phyloP scores from a whole-genome alignment of 2,797 vertebrate species.

The Corythornis leucogaster region DNA sequence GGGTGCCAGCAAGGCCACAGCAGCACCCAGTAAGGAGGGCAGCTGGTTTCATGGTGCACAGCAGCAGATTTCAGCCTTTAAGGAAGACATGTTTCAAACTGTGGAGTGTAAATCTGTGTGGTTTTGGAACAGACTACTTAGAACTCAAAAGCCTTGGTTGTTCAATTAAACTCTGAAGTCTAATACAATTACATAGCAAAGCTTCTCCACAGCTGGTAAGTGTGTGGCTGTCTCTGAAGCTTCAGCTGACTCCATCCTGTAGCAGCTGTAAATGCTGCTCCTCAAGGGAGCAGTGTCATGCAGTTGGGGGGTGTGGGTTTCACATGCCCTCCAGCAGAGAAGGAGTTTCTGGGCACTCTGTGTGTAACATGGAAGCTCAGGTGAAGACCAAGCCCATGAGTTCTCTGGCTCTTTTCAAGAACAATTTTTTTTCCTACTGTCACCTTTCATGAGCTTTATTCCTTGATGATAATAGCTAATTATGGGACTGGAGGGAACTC shows the following conservation, averaged over 20 bases:
- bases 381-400: background rate
- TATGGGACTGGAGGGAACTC: background rate
- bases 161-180: constrained; percentile 47
- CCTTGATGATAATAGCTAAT: background rate
- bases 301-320: constrained; percentile 12
- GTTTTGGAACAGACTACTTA: background rate
- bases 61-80: background rate
- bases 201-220: constrained; percentile 35
- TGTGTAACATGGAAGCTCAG: background rate
- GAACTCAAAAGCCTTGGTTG: background rate
- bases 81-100: background rate
- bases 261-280: constrained; percentile 32
- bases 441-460: background rate
- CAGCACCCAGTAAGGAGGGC: constrained; percentile 2
- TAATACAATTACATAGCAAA: constrained; percentile 5
- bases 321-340: background rate
- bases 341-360: background rate
- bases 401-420: accelerated
- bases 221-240: constrained; percentile 35
- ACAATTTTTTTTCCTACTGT: background rate
- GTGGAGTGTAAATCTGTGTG: background rate
- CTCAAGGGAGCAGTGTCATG: background rate
- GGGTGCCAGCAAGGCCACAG: background rate
- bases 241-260: constrained; percentile 33
- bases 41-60: background rate